Base-by-base conservation (phyloP, 1,140 invertebrate species). In the Sminthurinus signatus region DNA sequence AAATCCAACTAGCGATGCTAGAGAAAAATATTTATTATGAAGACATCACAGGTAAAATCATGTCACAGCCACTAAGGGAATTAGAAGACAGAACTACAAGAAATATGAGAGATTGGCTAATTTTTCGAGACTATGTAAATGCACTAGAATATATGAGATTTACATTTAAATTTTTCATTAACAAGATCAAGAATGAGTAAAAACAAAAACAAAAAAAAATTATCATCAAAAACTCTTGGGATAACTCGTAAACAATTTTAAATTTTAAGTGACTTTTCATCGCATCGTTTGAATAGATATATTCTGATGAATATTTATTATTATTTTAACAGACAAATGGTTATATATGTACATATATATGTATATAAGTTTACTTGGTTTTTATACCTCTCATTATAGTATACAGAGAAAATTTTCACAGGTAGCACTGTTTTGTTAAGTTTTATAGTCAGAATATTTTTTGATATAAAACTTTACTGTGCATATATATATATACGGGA, bases 91-190 rank as follows among this genome's bases (percentile, higher is more conserved):
- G 75, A 23, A 81, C 82, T 0, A 72, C 73, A 15, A 74, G 81
- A 17, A 78, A 81, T 60, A 67, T 84, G 1, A 77, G 85, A 17
- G 84, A 86, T 73, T 86, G 81, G 79, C 42, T 86, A 29, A 85
- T 87, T 63, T 81, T 84, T 68, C 77, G 84, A 32, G 84, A 86
- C 69, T 86, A 85, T 75, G 81, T 85, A 75, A 83, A 82, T 69
- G 78, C 79, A 0, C 75, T 86, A 14, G 79, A 85, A 57, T 85
- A 83, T 73, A 75, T 85, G 12, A 73, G 78, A 8, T 74, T 84
- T 60, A 77, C 82, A 31, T 84, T 84, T 73, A 74, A 43, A 1
- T 55, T 60, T 39, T 65, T 65, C 43, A 59, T 52, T 2, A 60
- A 62, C n/a, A 43, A 32, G 23, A 32, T 31, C 8, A 21, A 42